Base-by-base conservation (phyloP, 1,140 invertebrate genomes). In the Neotoxoptera formosana region DNA sequence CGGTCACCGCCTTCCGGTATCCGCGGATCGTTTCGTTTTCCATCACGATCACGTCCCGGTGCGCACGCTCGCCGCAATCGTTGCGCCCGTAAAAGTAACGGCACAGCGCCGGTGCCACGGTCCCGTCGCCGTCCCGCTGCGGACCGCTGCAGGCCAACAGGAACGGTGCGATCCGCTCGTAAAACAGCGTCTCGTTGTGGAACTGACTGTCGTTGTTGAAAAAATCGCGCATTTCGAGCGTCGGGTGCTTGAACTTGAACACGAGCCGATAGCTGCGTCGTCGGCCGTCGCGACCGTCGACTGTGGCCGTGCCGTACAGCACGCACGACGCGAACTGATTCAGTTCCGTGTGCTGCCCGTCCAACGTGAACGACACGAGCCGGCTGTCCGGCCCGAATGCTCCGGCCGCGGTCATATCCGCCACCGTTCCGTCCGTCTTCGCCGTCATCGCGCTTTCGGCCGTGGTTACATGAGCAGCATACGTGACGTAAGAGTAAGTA, bases 251-350 rank as follows among this genome's bases (percentile, higher is more conserved):
- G 25, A n/a, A 6, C 21, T 94, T 94, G 34, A 94, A 25, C 23
- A 93, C 53, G 1, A 93, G n/a, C 7, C 45, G 83, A 23, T 25
- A 9, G 17, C 14, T 9, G 21, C 17, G 36, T 2, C 25, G 30
- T 25, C 8, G 14, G 7, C 51, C 84, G n/a, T 41, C 81, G 23
- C 36, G 36, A 17, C 60, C 83, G 83, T n/a, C 25, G 8, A 93
- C 36, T 2, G 36, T 76, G 8, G 89, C 84, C 41, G n/a, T 17
- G 3, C 93, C 93, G 53, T 47, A 94, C 2, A 93, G 8, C 36
- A 93, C 93, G 2, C 25, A 41, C 7, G 93, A 87, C 36, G 93
- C 93, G 36, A 93, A 93, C 41, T 94, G 91, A 30, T 93, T 56
- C 11, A 36, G 30, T n/a, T n/a, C 91, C 7, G 51, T 30, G 45